Conservation (phyloP, 2,888 invertebrate species). For the Apoda limacodes region DNA sequence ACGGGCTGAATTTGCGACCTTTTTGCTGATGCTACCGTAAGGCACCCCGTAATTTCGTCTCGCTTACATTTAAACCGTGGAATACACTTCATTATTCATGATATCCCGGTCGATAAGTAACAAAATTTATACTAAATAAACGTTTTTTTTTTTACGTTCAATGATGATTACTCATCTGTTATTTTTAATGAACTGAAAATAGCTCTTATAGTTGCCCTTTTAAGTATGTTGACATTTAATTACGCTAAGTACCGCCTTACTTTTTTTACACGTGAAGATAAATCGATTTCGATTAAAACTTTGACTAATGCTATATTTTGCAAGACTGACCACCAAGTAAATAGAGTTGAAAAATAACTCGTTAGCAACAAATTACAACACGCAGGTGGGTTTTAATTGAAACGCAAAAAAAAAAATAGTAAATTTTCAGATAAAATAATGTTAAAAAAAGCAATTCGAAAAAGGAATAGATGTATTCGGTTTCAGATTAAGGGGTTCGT, state of each 20-base stretch:
- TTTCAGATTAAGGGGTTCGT: slow-evolving; percentile 52
- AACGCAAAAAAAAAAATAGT: too few relatives aligned
- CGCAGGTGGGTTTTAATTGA: too few relatives aligned
- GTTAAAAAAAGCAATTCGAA: too few relatives aligned
- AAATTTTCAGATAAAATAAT: too few relatives aligned
- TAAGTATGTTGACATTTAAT: slow-evolving; percentile 53
- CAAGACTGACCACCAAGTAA: too few relatives aligned
- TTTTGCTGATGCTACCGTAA: slow-evolving; percentile 40
- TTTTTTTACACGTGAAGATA: slow-evolving; percentile 30
- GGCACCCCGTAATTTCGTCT: slow-evolving; percentile 18
- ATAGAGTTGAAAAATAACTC: too few relatives aligned
- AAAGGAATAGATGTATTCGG: too few relatives aligned
- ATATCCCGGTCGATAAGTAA: slow-evolving; percentile 3
- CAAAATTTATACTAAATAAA: neutral
- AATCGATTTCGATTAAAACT: slow-evolving; percentile 33
- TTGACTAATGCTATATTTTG: slow-evolving; percentile 23
- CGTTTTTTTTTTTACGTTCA: too few relatives aligned
- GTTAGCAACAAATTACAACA: too few relatives aligned
- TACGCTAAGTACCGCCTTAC: slow-evolving; percentile 29
- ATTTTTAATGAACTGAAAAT: too few relatives aligned
- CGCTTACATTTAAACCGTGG: slow-evolving; percentile 16
- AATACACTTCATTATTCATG: slow-evolving; percentile 9
- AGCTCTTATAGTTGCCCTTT: slow-evolving; percentile 53
- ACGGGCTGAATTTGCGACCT: slow-evolving; percentile 53
- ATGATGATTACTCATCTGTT: too few relatives aligned